phyloP scores from a whole-genome alignment of 2,797 vertebrate species.

The Tenualosa ilisha region DNA sequence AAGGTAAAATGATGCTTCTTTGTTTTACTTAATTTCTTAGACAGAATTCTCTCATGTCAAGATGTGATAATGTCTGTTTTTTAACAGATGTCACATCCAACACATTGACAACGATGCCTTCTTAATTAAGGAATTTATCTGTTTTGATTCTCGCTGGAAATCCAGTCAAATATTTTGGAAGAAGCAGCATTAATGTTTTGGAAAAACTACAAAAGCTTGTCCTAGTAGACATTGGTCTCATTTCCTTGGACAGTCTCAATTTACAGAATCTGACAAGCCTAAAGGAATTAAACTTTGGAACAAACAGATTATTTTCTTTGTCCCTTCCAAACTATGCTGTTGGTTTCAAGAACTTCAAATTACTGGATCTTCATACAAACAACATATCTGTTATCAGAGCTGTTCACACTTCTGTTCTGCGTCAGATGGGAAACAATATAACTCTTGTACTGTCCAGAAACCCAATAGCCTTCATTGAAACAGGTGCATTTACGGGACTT shows the following conservation, averaged over 20 bases:
- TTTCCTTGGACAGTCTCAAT: slow-evolving; percentile 66
- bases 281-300: slow-evolving; percentile 70
- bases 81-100: too few relatives aligned
- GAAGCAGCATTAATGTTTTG: slow-evolving; percentile 65
- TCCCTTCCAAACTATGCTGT: slow-evolving; percentile 70
- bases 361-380: slow-evolving; percentile 70
- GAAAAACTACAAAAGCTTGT: slow-evolving; percentile 64
- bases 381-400: too few relatives aligned
- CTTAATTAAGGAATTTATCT: slow-evolving; percentile 66
- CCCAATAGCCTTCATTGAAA: slow-evolving; percentile 65
- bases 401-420: slow-evolving; percentile 66
- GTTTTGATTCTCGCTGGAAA: slow-evolving; percentile 79
- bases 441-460: slow-evolving; percentile 76
- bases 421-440: slow-evolving; percentile 57
- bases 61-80: too few relatives aligned
- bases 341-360: slow-evolving; percentile 59
- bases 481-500: slow-evolving; percentile 63
- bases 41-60: too few relatives aligned
- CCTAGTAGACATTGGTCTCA: slow-evolving; percentile 65
- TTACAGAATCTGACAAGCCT: slow-evolving; percentile 67
- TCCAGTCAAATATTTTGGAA: slow-evolving; percentile 61
- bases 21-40: too few relatives aligned
- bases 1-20: too few relatives aligned
- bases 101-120: too few relatives aligned
- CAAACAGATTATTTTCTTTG: slow-evolving; percentile 70